Evolutionary conservation across 2,113 vertebrate species (phyloP).

Genomic region (Caranx melampygus): DNA sequence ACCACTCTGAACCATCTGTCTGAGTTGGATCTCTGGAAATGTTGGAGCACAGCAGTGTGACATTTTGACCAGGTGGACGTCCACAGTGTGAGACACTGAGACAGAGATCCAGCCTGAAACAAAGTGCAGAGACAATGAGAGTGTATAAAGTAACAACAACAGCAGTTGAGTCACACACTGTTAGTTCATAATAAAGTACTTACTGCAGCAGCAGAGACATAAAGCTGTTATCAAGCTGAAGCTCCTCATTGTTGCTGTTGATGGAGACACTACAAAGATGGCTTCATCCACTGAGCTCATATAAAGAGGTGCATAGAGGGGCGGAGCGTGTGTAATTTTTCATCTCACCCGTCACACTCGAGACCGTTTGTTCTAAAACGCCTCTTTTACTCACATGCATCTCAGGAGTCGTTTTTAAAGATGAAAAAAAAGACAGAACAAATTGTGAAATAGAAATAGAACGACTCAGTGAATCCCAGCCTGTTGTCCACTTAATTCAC

Average conservation of each 20-base stretch:
- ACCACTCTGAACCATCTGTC: constrained; percentile 23
- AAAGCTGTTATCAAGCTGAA: constrained; percentile 10
- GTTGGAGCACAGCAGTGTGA: too few species aligned
- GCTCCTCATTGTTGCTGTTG: neutral
- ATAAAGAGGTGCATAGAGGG: neutral
- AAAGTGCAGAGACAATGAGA: too few species aligned
- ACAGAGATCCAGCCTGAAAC: too few species aligned
- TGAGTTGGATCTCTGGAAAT: too few species aligned
- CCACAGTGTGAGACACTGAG: too few species aligned
- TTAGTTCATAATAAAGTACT: neutral
- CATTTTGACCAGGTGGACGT: neutral
- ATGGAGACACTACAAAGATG: fast-evolving
- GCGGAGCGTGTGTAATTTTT: neutral
- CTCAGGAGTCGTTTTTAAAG: too few species aligned
- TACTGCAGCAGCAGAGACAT: neutral
- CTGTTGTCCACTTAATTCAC: too few species aligned
- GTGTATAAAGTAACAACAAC: too few species aligned
- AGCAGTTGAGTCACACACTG: neutral
- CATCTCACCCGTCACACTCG: neutral
- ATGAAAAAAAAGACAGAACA: too few species aligned
- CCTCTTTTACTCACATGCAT: neutral
- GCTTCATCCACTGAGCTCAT: neutral
- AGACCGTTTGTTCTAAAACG: neutral
- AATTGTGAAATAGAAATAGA: too few species aligned
- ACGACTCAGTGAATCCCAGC: too few species aligned